These are phyloP conservation scores for Luehdorfia chinensis DNA, from an alignment of 1,140 invertebrate species.

Conservation along the genomic window DNA sequence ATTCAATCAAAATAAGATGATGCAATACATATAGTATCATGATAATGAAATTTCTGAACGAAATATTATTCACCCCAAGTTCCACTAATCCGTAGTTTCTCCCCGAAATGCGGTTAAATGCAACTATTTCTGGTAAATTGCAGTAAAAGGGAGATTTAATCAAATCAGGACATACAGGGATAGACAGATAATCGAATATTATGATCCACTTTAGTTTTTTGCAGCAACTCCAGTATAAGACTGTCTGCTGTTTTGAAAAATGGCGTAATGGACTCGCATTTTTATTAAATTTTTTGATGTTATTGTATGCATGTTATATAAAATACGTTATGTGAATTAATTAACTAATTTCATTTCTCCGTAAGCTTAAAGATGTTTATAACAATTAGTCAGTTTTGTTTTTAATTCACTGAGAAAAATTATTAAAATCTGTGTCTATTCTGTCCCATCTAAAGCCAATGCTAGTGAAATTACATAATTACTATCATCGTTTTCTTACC, in stretches of 20 bases:
- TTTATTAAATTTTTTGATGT: too few relatives aligned
- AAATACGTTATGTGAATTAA: too few relatives aligned
- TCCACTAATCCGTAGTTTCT: constrained; percentile 45
- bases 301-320: too few relatives aligned
- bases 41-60: constrained; percentile 50
- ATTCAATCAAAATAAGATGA: constrained; percentile 17
- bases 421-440: too few relatives aligned
- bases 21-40: constrained; percentile 27
- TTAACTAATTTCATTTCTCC: too few relatives aligned
- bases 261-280: too few relatives aligned
- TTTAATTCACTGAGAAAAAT: too few relatives aligned
- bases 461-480: too few relatives aligned
- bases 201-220: constrained; percentile 31
- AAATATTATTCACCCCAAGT: constrained; percentile 54
- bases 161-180: constrained; percentile 29
- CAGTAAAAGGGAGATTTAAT: constrained; percentile 48
- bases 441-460: too few relatives aligned
- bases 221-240: constrained; percentile 3
- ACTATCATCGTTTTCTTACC: too few relatives aligned
- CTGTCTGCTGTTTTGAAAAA: constrained; percentile 9
- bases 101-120: constrained; percentile 52
- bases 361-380: too few relatives aligned
- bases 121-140: constrained; percentile 52
- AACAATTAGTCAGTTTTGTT: too few relatives aligned
- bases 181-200: constrained; percentile 41